These are phyloP conservation scores for Plumapathes pennacea DNA, from an alignment of 92 coral and sea anemone genomes.

Conservation along the genomic window DNA sequence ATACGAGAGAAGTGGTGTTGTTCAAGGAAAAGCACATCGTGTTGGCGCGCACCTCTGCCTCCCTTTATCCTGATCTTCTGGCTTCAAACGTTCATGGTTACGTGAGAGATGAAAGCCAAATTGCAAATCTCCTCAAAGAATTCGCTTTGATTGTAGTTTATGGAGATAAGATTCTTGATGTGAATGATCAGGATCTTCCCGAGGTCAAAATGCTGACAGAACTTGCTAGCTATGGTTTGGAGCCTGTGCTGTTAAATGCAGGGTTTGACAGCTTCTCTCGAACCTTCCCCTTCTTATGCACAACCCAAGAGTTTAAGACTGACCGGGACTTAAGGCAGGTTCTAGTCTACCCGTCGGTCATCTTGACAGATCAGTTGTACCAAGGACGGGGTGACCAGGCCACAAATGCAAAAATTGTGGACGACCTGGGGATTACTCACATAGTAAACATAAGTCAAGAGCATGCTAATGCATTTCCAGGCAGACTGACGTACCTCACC, in stretches of 20 bases:
- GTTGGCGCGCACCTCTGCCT: constrained; percentile 52
- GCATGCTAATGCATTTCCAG: constrained; percentile 87
- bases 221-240: constrained; percentile 56
- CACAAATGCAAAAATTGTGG: constrained; percentile 59
- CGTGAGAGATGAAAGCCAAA: constrained; percentile 19
- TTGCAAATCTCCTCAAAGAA: constrained; percentile 62
- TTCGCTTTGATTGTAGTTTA: constrained; percentile 78
- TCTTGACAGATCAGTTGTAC: constrained; percentile 72
- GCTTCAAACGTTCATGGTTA: constrained; percentile 55
- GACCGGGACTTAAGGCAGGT: constrained; percentile 58
- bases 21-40: constrained; percentile 74
- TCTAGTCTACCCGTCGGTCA: constrained; percentile 77
- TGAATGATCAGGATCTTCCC: constrained; percentile 9
- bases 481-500: constrained; percentile 71
- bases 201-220: constrained; percentile 76
- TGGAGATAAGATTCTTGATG: constrained; percentile 56
- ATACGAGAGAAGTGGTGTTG: constrained; percentile 54
- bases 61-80: constrained; percentile 62
- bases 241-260: constrained; percentile 60
- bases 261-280: constrained; percentile 73
- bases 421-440: constrained; percentile 77
- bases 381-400: constrained; percentile 98
- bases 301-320: constrained; percentile 41
- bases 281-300: constrained; percentile 82
- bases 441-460: constrained; percentile 84